phyloP scores from a whole-genome alignment of 2,113 vertebrate genomes.

The Cephalophus harveyi region DNA sequence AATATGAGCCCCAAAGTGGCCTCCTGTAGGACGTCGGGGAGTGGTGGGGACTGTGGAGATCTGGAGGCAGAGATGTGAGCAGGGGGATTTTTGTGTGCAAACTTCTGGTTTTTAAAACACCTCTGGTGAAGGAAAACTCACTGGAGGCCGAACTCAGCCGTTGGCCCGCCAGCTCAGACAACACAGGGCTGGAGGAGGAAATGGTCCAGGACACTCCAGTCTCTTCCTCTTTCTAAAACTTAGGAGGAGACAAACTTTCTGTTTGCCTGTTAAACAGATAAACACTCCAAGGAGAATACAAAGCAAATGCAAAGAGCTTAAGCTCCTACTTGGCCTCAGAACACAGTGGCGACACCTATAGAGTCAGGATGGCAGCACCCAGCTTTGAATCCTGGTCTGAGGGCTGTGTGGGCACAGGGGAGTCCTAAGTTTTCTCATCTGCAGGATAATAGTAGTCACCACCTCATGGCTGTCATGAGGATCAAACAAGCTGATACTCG shows the following conservation, averaged over 20 bases:
- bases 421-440: neutral
- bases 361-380: fast-evolving
- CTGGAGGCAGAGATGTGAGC: neutral
- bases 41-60: fast-evolving
- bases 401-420: neutral
- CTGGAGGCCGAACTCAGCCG: fast-evolving
- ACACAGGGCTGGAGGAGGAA: fast-evolving
- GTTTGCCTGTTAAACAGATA: neutral
- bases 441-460: neutral
- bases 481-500: neutral
- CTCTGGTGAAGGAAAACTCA: neutral
- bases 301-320: neutral
- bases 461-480: neutral
- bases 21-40: neutral
- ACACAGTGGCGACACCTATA: neutral
- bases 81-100: neutral
- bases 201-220: neutral
- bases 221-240: neutral
- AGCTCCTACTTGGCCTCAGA: neutral
- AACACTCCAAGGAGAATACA: neutral
- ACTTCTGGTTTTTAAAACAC: neutral
- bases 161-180: neutral
- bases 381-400: neutral
- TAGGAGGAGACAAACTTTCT: neutral
- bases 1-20: neutral